Evolutionary conservation across 1,140 invertebrate genomes (phyloP).

Genomic region (Cydia amplana): DNA sequence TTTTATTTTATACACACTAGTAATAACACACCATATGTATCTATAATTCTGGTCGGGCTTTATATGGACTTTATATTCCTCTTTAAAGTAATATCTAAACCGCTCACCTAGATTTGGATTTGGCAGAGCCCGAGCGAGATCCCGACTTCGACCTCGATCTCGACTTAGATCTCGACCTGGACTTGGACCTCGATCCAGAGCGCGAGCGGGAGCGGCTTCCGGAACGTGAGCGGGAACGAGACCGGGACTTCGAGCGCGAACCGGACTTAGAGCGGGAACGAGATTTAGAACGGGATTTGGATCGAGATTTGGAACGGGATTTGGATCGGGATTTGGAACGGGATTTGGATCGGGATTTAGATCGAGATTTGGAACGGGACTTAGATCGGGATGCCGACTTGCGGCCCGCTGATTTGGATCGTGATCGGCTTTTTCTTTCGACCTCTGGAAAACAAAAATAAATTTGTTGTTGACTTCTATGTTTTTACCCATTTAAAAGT

Average conservation of each 20-base stretch:
- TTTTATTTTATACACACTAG: too few relatives aligned
- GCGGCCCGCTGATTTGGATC: conserved; percentile 15
- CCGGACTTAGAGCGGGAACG: conserved; percentile 62
- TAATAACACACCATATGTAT: too few relatives aligned
- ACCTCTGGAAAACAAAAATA: conserved; percentile 1
- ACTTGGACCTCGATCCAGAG: conserved; percentile 51
- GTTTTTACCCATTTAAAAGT: too few relatives aligned
- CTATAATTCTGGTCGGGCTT: too few relatives aligned
- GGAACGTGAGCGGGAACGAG: conserved; percentile 62
- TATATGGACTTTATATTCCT: too few relatives aligned
- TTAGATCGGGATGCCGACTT: conserved; percentile 26
- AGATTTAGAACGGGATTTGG: conserved; percentile 50
- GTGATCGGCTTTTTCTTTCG: conserved; percentile 24
- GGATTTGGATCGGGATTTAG: conserved; percentile 13
- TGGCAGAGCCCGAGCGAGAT: conserved; percentile 54
- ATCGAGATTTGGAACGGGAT: conserved; percentile 32
- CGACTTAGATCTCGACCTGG: conserved; percentile 51
- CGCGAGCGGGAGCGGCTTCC: conserved; percentile 65
- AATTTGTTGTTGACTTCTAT: background rate
- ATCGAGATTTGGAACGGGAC: conserved; percentile 29
- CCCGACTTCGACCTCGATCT: conserved; percentile 51
- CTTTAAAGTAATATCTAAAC: background rate
- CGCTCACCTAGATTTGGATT: conserved; percentile 45
- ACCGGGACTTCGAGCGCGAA: conserved; percentile 47
- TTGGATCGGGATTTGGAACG: conserved; percentile 28